Conservation (phyloP, 2,797 vertebrate genomes). For the Artibeus lituratus region DNA sequence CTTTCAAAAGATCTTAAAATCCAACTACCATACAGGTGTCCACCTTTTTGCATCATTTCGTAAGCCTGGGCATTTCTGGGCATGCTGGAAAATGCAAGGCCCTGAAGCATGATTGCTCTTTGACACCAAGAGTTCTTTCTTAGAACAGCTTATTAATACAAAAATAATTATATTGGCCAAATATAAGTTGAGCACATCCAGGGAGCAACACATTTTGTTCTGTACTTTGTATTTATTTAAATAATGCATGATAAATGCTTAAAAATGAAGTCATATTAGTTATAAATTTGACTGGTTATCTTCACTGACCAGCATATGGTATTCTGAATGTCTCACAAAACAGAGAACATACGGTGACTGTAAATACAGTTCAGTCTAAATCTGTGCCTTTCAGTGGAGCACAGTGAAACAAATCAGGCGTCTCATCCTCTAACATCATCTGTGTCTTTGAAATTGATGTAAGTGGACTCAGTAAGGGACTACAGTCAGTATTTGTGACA, state of each 20-base stretch:
- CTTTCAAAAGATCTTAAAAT: neutral
- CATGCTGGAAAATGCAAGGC: neutral
- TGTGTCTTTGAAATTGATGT: neutral
- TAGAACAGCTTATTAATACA: neutral
- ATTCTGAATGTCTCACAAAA: neutral
- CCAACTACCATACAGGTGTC: neutral
- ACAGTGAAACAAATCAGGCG: neutral
- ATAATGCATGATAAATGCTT: neutral
- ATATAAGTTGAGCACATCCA: neutral
- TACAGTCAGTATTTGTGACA: neutral
- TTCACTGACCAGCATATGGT: conserved; percentile 33
- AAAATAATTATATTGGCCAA: neutral
- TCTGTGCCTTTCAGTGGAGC: neutral
- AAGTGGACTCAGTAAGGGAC: conserved; percentile 19
- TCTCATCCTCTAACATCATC: neutral
- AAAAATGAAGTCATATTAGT: conserved; percentile 13
- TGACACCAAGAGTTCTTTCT: neutral
- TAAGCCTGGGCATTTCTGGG: neutral
- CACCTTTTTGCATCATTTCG: neutral
- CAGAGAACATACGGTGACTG: conserved; percentile 18
- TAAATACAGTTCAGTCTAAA: neutral
- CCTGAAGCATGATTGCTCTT: neutral
- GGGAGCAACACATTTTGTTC: neutral
- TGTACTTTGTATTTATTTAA: neutral
- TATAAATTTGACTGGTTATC: conserved; percentile 34